Conservation (phyloP, 2,888 invertebrate species). For the Neoitamus cyanurus region DNA sequence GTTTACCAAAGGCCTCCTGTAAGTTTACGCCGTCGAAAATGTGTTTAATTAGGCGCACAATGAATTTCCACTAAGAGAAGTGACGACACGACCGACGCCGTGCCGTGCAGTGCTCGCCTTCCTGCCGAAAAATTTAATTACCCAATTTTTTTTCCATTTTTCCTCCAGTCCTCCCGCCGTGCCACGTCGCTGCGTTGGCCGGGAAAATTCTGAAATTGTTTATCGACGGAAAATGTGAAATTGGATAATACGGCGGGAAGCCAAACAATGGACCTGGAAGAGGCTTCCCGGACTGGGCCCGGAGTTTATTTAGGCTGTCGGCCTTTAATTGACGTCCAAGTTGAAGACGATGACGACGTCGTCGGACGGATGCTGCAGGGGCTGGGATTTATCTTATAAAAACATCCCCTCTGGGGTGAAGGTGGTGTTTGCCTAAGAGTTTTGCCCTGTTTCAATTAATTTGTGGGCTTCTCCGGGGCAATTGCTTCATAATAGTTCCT, state of each 20-base stretch:
- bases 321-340: not conserved
- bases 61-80: conserved; percentile 19
- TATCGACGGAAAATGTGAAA: not conserved
- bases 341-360: not conserved
- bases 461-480: not conserved
- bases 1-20: conserved; percentile 10
- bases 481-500: not conserved
- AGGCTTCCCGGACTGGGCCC: not conserved
- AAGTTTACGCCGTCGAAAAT: conserved; percentile 14
- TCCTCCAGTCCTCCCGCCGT: not conserved
- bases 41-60: conserved; percentile 37
- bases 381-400: not conserved
- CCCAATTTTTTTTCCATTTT: not conserved
- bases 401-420: not conserved
- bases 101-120: not conserved
- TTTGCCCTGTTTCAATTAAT: not conserved
- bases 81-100: not conserved
- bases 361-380: not conserved
- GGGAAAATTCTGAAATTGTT: not conserved
- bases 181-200: not conserved
- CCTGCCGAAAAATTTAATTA: not conserved
- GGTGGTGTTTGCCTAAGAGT: not conserved
- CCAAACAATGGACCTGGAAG: not conserved
- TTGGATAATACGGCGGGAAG: not conserved
- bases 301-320: not conserved